These are phyloP conservation scores for Dorcus parallelipipedus DNA, from an alignment of 2,888 invertebrate genomes.

Conservation along the genomic window DNA sequence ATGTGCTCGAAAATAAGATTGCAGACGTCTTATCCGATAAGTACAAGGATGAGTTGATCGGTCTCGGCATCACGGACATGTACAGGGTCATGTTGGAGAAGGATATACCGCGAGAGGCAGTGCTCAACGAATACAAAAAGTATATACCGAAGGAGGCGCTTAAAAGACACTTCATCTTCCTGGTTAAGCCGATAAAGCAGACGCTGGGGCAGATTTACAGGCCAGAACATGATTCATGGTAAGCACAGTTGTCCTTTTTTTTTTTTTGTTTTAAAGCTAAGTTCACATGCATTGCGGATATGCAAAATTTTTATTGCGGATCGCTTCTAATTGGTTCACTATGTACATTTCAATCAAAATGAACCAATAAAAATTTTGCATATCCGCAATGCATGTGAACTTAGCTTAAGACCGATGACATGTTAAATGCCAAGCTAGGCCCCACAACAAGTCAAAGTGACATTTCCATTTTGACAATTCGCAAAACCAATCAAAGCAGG, in stretches of 20 bases:
- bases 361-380: no score
- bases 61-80: slow-evolving; percentile 86
- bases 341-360: no score
- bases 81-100: slow-evolving; percentile 78
- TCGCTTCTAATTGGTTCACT: no score
- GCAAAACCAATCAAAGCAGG: no score
- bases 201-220: slow-evolving; percentile 57
- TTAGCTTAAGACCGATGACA: not conserved
- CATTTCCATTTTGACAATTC: not conserved
- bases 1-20: slow-evolving; percentile 76
- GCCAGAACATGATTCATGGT: slow-evolving; percentile 62
- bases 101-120: slow-evolving; percentile 60
- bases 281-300: no score
- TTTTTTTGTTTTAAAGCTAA: no score
- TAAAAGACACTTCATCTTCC: slow-evolving; percentile 70
- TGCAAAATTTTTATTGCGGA: no score
- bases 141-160: slow-evolving; percentile 79
- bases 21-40: slow-evolving; percentile 76
- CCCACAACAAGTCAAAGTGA: no score
- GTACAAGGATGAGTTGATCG: slow-evolving; percentile 73
- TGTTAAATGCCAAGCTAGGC: not conserved
- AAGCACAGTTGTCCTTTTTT: slow-evolving; percentile 33
- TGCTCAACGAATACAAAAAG: slow-evolving; percentile 76
- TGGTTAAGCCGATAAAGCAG: slow-evolving; percentile 71
- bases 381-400: no score